These are phyloP conservation scores for Conus ventricosus DNA, from an alignment of 1,140 invertebrate species.

Conservation along the genomic window DNA sequence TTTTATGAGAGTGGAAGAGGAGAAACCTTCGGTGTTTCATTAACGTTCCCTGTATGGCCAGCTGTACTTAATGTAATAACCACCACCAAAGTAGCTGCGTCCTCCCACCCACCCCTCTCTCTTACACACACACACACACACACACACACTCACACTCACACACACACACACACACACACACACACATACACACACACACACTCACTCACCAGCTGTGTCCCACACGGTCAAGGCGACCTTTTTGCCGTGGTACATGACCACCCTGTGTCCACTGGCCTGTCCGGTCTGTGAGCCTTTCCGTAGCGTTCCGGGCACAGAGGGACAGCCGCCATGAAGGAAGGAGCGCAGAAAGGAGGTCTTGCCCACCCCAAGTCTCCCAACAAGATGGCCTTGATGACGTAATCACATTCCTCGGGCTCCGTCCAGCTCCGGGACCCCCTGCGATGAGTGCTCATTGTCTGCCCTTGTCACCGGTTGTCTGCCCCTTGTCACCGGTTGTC, in stretches of 20 bases:
- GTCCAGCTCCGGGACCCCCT: background rate
- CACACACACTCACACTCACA: background rate
- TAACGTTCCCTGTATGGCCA: too few species aligned
- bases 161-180: background rate
- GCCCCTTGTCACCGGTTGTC: too few species aligned
- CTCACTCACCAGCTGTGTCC: conserved; percentile 54
- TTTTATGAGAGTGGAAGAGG: too few species aligned
- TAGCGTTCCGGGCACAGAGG: background rate
- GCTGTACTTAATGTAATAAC: too few species aligned
- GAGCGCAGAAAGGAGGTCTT: conserved; percentile 52
- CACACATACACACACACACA: background rate
- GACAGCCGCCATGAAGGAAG: background rate
- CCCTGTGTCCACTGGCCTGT: conserved; percentile 32
- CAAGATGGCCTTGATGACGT: conserved; percentile 53
- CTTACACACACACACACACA: background rate
- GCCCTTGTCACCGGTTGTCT: background rate
- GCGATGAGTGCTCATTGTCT: background rate
- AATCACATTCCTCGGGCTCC: conserved; percentile 31
- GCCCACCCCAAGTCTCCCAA: conserved; percentile 56
- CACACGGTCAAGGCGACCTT: conserved; percentile 44
- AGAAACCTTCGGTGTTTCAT: too few species aligned
- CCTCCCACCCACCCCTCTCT: too few species aligned
- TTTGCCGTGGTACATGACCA: conserved; percentile 32
- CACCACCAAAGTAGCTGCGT: too few species aligned
- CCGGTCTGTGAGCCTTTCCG: background rate